Evolutionary conservation across 2,113 vertebrate species (phyloP).

Genomic region (Hyaena hyaena): DNA sequence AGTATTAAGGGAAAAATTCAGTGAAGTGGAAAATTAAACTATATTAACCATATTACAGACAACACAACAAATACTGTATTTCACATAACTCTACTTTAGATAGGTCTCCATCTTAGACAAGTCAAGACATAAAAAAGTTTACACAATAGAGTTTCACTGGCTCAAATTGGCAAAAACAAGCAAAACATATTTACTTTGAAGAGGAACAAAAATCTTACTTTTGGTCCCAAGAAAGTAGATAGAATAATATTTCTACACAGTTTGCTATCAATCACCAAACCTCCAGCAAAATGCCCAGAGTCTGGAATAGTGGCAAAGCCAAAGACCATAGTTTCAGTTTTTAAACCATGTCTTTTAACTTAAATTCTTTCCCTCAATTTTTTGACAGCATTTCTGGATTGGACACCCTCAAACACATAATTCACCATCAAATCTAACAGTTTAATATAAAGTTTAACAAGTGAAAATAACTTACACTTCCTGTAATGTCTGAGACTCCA

Average conservation of each 20-base stretch:
- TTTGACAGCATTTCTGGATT: background rate
- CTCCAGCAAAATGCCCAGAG: background rate
- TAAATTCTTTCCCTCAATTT: background rate
- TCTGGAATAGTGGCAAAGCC: background rate
- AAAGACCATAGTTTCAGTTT: slow-evolving; percentile 1
- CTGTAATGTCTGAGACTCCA: slow-evolving; percentile 84
- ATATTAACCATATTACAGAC: slow-evolving; percentile 13
- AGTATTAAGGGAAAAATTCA: slow-evolving; percentile 24
- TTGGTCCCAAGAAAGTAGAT: background rate
- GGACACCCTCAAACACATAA: slow-evolving; percentile 11
- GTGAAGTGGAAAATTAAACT: slow-evolving; percentile 24
- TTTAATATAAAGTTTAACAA: slow-evolving; percentile 59
- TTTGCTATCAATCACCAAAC: background rate
- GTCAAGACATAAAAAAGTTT: slow-evolving; percentile 5
- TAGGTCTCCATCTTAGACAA: background rate
- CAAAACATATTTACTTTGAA: background rate
- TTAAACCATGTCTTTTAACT: slow-evolving; percentile 35
- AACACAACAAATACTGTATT: background rate
- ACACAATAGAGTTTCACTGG: slow-evolving; percentile 1
- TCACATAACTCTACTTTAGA: slow-evolving; percentile 1
- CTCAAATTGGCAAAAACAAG: slow-evolving; percentile 19
- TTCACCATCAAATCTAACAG: slow-evolving; percentile 14
- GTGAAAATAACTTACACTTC: slow-evolving; percentile 89
- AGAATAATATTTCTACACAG: background rate
- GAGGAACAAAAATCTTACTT: background rate